phyloP scores from a whole-genome alignment of 2,888 invertebrate species.

The Tridacna gigas region DNA sequence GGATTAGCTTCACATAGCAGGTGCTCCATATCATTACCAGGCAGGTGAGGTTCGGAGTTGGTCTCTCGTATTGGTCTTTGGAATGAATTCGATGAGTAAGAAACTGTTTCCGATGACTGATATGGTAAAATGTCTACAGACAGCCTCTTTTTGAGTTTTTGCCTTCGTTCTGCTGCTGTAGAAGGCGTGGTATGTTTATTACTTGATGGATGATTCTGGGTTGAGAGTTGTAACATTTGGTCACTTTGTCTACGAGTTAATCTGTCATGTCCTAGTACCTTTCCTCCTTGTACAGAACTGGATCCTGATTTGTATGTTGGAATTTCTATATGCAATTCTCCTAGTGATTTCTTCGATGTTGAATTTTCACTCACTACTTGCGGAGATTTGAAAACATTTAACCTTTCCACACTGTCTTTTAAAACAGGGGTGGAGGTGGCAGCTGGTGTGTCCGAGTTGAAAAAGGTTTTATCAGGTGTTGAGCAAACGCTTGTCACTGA shows the following conservation, averaged over 20 bases:
- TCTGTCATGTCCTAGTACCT: conserved; percentile 33
- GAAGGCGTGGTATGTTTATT: conserved; percentile 36
- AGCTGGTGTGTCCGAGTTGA: conserved; percentile 43
- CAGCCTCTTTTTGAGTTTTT: conserved; percentile 76
- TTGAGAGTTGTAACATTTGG: conserved; percentile 44
- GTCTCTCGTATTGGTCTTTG: conserved; percentile 73
- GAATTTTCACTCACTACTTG: conserved; percentile 2
- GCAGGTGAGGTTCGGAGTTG: conserved; percentile 80
- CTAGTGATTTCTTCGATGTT: conserved; percentile 24
- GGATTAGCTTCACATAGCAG: conserved; percentile 71
- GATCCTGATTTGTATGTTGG: conserved; percentile 23
- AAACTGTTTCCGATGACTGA: conserved; percentile 62
- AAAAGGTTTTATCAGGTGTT: conserved; percentile 45
- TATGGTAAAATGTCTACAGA: conserved; percentile 77
- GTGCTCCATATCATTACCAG: conserved; percentile 63
- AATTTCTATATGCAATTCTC: conserved; percentile 62
- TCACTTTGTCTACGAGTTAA: conserved; percentile 55
- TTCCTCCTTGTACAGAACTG: not conserved
- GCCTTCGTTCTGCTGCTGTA: conserved; percentile 49
- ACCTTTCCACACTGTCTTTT: conserved; percentile 28
- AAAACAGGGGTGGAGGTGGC: conserved; percentile 50
- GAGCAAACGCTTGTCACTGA: conserved; percentile 47
- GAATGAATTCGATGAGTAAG: conserved; percentile 60
- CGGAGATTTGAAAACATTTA: conserved; percentile 56
- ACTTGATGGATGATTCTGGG: conserved; percentile 2